Percentiles rank a stretch among this genome's conserved stretches.
These are phyloP conservation scores for Cuculus canorus DNA, from an alignment of 2,797 vertebrate species.

Conservation along the genomic window DNA sequence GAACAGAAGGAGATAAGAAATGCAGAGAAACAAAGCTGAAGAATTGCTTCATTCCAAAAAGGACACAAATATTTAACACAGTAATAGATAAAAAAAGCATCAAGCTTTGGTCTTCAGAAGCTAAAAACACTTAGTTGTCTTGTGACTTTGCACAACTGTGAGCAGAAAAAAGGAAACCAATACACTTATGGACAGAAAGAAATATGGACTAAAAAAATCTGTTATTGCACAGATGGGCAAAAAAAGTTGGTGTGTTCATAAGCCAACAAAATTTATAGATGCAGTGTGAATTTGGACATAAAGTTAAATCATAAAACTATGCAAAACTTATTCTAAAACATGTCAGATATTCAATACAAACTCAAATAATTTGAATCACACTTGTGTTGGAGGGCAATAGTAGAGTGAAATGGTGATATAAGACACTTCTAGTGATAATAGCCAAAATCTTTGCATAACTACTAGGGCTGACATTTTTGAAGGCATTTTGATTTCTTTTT, in stretches of 20 bases:
- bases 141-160: background rate
- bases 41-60: background rate
- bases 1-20: background rate
- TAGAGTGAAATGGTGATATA: background rate
- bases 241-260: background rate
- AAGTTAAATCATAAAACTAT: background rate
- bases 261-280: background rate
- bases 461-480: background rate
- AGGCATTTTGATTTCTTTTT: background rate
- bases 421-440: background rate
- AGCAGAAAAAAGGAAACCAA: background rate
- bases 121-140: background rate
- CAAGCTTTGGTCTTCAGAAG: background rate
- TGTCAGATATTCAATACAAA: background rate
- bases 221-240: background rate
- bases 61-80: background rate
- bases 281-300: background rate
- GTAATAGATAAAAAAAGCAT: background rate
- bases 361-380: background rate
- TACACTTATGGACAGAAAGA: background rate
- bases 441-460: background rate
- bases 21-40: background rate
- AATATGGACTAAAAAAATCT: background rate
- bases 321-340: background rate
- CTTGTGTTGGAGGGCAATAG: background rate